These are phyloP conservation scores for Thomomys bottae DNA, from an alignment of 2,113 vertebrate genomes.

Conservation along the genomic window DNA sequence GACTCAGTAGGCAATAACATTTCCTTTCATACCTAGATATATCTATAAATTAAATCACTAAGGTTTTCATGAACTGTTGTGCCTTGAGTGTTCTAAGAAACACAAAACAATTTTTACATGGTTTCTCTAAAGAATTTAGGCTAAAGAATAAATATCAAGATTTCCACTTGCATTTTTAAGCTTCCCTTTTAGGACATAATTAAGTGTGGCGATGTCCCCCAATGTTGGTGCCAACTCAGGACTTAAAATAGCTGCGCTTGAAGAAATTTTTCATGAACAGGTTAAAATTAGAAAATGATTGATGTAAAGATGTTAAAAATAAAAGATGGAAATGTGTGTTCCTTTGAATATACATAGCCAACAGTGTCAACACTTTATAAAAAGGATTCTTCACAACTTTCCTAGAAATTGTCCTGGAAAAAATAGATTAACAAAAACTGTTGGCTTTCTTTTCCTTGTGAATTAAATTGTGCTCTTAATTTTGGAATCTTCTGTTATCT, in stretches of 20 bases:
- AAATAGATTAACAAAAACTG: background rate
- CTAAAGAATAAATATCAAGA: constrained; percentile 15
- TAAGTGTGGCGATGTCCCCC: background rate
- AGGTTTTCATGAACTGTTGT: constrained; percentile 21
- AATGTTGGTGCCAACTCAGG: constrained; percentile 5
- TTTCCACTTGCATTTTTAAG: constrained; percentile 24
- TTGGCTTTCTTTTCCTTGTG: background rate
- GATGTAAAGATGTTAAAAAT: constrained; percentile 61
- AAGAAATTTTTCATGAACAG: constrained; percentile 9
- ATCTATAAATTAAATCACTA: background rate
- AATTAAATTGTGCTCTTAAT: background rate
- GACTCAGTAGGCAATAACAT: background rate
- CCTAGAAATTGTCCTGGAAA: constrained; percentile 46
- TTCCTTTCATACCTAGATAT: constrained; percentile 8
- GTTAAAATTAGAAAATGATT: constrained; percentile 58
- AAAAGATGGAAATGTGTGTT: constrained; percentile 20
- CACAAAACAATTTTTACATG: background rate
- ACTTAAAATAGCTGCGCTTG: constrained; percentile 47
- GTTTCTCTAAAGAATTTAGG: constrained; percentile 15
- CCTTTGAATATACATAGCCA: constrained; percentile 49
- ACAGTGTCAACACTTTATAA: constrained; percentile 51
- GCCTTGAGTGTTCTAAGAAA: constrained; percentile 1
- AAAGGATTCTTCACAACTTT: constrained; percentile 60
- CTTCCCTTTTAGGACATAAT: constrained; percentile 24
- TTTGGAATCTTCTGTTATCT: background rate